Conservation (phyloP, 1,140 invertebrate genomes). For the Monochamus saltuarius region DNA sequence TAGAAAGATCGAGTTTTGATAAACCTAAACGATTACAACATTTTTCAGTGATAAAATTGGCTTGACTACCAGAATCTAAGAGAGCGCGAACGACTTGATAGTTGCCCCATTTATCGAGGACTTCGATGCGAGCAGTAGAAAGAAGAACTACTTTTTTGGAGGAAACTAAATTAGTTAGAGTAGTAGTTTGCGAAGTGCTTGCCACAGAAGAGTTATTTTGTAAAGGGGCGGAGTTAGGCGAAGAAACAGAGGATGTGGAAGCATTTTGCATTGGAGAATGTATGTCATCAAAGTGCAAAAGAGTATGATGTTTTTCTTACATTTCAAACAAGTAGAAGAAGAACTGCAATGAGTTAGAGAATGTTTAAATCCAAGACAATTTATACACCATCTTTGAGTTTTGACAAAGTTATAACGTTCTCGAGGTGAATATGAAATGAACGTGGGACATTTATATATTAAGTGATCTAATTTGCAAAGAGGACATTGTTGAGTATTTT, state of each 20-base stretch:
- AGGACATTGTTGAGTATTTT: too few species aligned
- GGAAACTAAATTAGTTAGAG: background rate
- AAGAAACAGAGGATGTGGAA: background rate
- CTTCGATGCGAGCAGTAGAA: constrained; percentile 9
- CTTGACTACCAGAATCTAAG: constrained; percentile 3
- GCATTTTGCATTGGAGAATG: background rate
- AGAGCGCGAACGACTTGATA: constrained; percentile 5
- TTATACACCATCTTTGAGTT: constrained; percentile 14
- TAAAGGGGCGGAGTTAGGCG: background rate
- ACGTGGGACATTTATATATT: too few species aligned
- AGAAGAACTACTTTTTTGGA: constrained; percentile 12
- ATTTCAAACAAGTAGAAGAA: background rate
- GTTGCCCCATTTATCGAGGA: constrained; percentile 3
- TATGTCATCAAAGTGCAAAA: constrained; percentile 3
- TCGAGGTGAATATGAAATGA: too few species aligned
- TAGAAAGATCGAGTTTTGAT: background rate
- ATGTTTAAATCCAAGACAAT: constrained; percentile 13
- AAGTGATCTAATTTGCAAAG: too few species aligned
- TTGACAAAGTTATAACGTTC: background rate
- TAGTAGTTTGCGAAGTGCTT: background rate
- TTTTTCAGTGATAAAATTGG: constrained; percentile 14
- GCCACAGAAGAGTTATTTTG: background rate
- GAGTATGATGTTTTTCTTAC: constrained; percentile 10
- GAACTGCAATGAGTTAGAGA: constrained; percentile 2
- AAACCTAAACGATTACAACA: constrained; percentile 12